Evolutionary conservation across 1,140 invertebrate genomes (phyloP).

Genomic region (Thaumatotibia leucotreta): DNA sequence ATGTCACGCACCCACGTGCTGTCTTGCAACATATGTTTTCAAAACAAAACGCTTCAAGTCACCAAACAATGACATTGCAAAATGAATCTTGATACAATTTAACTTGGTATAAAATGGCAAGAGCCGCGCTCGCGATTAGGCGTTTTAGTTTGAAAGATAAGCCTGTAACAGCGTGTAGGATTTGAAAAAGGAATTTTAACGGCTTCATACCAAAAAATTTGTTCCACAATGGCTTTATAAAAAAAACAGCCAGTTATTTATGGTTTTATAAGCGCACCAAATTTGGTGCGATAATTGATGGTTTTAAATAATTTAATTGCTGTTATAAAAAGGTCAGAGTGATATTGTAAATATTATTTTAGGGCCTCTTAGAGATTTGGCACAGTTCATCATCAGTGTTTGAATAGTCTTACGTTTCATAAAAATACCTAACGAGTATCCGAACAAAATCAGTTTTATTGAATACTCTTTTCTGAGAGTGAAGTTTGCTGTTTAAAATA

Average conservation of each 20-base stretch:
- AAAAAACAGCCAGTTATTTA: not conserved
- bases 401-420: too few relatives aligned
- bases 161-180: conserved; percentile 30
- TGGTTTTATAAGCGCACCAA: not conserved
- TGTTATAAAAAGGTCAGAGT: too few relatives aligned
- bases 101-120: not conserved
- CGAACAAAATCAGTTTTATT: not conserved
- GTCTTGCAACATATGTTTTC: not conserved
- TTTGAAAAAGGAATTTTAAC: conserved; percentile 32
- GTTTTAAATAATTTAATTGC: too few relatives aligned
- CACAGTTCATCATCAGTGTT: not conserved
- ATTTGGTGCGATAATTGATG: not conserved
- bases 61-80: not conserved
- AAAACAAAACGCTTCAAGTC: not conserved
- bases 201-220: not conserved
- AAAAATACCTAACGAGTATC: not conserved
- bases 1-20: conserved; percentile 55
- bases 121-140: not conserved
- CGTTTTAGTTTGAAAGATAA: not conserved
- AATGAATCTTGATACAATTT: not conserved
- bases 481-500: too few relatives aligned
- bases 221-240: not conserved
- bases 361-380: not conserved
- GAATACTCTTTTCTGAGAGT: not conserved
- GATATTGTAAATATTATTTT: conserved; percentile 4